phyloP scores from a whole-genome alignment of 2,888 invertebrate species.

The Lycophotia porphyrea region DNA sequence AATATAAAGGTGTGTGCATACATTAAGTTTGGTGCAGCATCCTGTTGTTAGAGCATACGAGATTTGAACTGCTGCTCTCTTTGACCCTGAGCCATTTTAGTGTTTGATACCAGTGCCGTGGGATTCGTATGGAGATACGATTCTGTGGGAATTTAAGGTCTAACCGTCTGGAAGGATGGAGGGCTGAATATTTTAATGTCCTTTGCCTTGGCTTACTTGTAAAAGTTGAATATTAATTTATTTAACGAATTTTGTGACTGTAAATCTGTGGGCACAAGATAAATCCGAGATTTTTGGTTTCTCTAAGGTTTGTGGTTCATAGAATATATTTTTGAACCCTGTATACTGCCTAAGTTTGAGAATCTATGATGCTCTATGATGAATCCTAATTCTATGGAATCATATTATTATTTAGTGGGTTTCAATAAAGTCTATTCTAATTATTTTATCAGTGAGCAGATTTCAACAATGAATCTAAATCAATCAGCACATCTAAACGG shows the following conservation, averaged over 20 bases:
- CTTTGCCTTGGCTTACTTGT: not conserved
- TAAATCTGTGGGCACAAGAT: too few species aligned
- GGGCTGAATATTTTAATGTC: slow-evolving; percentile 34
- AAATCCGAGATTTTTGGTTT: not conserved
- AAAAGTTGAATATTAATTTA: not conserved
- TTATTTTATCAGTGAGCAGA: too few species aligned
- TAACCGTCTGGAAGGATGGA: slow-evolving; percentile 25
- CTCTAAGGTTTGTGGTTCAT: not conserved
- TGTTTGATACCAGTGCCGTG: slow-evolving; percentile 82
- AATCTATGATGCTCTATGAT: too few species aligned
- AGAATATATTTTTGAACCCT: too few species aligned
- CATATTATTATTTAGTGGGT: not conserved
- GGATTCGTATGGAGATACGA: slow-evolving; percentile 77
- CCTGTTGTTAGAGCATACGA: slow-evolving; percentile 75
- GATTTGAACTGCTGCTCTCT: slow-evolving; percentile 84
- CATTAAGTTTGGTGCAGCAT: slow-evolving; percentile 87
- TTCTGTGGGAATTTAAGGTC: slow-evolving; percentile 83
- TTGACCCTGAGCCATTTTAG: slow-evolving; percentile 84
- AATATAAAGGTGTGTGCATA: slow-evolving; percentile 88
- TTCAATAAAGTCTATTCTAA: not conserved
- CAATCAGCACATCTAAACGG: too few species aligned
- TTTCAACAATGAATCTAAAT: too few species aligned
- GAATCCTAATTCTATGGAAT: not conserved
- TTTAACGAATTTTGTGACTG: not conserved
- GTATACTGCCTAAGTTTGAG: not conserved